phyloP scores from a whole-genome alignment of 2,113 vertebrate genomes.

The Cyanoramphus novaezelandiae region DNA sequence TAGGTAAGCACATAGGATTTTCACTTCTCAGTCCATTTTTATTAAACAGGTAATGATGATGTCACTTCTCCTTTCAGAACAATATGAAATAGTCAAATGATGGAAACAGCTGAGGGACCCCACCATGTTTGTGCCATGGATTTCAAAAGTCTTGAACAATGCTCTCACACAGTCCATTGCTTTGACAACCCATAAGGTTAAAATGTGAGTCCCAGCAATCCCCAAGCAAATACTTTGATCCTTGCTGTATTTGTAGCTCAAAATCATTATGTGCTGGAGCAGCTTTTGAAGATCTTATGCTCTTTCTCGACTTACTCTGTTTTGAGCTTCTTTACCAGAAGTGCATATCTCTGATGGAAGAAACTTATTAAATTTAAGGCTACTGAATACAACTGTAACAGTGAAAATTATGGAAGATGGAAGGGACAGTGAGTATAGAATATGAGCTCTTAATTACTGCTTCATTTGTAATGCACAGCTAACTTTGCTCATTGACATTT shows the following conservation, averaged over 20 bases:
- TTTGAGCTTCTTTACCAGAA: not conserved
- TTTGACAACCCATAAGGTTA: not conserved
- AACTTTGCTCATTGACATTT: not conserved
- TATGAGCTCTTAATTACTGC: not conserved
- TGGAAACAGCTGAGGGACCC: not conserved
- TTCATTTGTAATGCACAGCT: not conserved
- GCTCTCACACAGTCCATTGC: not conserved
- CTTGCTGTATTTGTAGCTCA: not conserved
- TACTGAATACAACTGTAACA: not conserved
- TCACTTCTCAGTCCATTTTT: not conserved
- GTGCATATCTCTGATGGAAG: not conserved
- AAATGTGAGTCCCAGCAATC: not conserved
- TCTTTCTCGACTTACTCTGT: not conserved
- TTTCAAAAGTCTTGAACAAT: not conserved
- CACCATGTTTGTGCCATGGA: not conserved
- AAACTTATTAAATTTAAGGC: not conserved
- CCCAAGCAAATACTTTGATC: not conserved
- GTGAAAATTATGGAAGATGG: not conserved
- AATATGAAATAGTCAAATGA: not conserved
- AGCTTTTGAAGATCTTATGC: not conserved
- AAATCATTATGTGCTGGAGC: fast-evolving
- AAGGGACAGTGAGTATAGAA: not conserved
- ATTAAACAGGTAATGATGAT: not conserved
- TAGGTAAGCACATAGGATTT: not conserved
- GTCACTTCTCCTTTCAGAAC: not conserved